Evolutionary conservation across 2,888 invertebrate genomes (phyloP).

Genomic region (Linnaemya tessellans): DNA sequence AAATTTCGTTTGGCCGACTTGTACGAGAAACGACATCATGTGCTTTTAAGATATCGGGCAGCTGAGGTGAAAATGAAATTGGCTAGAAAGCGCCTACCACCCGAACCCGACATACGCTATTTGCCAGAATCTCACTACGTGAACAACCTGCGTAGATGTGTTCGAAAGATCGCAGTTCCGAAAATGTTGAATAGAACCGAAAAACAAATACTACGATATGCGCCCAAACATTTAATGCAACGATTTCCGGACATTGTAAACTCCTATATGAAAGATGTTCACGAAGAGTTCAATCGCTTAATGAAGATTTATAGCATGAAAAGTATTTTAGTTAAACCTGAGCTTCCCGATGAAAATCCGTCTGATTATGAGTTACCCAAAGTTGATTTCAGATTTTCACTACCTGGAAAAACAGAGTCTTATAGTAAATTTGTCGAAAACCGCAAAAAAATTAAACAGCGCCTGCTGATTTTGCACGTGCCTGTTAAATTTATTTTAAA

Average conservation of each 20-base stretch:
- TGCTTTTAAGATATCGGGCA: conserved; percentile 80
- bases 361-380: conserved; percentile 81
- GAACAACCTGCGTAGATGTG: conserved; percentile 85
- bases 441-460: conserved; percentile 85
- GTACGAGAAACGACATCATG: conserved; percentile 80
- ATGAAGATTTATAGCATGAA: conserved; percentile 87
- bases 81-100: conserved; percentile 74
- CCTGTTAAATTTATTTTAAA: conserved; percentile 85
- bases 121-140: conserved; percentile 85
- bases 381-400: conserved; percentile 84
- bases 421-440: conserved; percentile 85
- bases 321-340: conserved; percentile 86
- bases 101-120: conserved; percentile 84
- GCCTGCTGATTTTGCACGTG: conserved; percentile 86
- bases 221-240: conserved; percentile 85
- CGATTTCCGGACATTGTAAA: conserved; percentile 85
- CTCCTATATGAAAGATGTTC: conserved; percentile 84
- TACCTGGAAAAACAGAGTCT: conserved; percentile 86
- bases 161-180: conserved; percentile 85
- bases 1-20: conserved; percentile 81
- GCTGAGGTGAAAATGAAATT: conserved; percentile 80
- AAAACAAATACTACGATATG: conserved; percentile 85
- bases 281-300: conserved; percentile 85
- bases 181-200: conserved; percentile 87
- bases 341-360: conserved; percentile 84